Conservation (phyloP, 2,113 vertebrate genomes). For the Tachycineta bicolor region DNA sequence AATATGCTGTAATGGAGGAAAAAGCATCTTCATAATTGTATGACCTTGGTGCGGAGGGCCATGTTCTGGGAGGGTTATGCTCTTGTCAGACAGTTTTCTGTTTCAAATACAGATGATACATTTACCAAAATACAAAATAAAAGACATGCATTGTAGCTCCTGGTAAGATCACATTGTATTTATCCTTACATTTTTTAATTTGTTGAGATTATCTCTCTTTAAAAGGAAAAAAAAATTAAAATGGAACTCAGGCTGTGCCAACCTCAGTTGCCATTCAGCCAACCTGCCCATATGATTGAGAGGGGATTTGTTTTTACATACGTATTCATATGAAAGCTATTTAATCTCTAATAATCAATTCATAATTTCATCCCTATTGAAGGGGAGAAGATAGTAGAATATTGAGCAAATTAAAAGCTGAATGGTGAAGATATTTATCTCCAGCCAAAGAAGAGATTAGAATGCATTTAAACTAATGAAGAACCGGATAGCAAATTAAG, state of each 20-base stretch:
- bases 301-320: neutral
- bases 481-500: neutral
- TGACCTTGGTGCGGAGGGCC: neutral
- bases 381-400: neutral
- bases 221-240: neutral
- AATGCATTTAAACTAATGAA: neutral
- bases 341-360: neutral
- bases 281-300: neutral
- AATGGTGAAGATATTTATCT: conserved; percentile 8
- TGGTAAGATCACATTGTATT: neutral
- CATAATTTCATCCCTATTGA: neutral
- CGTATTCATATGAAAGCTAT: neutral
- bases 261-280: neutral
- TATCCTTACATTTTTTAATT: neutral
- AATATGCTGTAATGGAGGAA: conserved; percentile 48
- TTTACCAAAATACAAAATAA: neutral
- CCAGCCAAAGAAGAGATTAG: neutral
- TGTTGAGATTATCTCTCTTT: neutral
- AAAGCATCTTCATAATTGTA: conserved; percentile 65
- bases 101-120: neutral
- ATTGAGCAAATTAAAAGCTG: conserved; percentile 3
- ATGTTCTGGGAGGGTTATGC: neutral
- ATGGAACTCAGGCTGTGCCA: neutral
- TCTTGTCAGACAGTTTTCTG: neutral
- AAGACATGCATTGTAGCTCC: neutral